phyloP scores from a whole-genome alignment of 2,888 invertebrate genomes.

The Dynastes maya region DNA sequence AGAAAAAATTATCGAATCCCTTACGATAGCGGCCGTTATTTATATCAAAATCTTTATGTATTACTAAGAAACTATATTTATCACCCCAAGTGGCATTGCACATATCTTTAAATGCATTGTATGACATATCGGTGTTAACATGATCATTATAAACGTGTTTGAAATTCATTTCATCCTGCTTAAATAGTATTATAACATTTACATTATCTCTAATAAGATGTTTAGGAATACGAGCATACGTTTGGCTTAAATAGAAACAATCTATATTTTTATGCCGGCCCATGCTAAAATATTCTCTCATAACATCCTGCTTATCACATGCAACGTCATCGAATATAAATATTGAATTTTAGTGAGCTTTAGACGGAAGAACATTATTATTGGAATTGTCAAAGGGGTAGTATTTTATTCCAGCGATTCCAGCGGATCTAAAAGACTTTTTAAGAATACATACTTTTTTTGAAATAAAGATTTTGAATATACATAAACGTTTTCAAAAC shows the following conservation, averaged over 20 bases:
- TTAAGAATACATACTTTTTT: constrained; percentile 61
- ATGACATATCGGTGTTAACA: constrained; percentile 52
- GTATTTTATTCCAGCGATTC: constrained; percentile 59
- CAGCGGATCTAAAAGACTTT: constrained; percentile 55
- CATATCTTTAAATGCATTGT: constrained; percentile 58
- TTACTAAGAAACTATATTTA: constrained; percentile 57
- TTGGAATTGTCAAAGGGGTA: constrained; percentile 55
- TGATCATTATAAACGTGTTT: too few species aligned
- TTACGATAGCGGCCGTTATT: background rate
- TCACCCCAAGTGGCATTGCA: constrained; percentile 62
- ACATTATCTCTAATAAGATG: constrained; percentile 65
- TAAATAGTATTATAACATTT: constrained; percentile 63
- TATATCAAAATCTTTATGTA: constrained; percentile 7
- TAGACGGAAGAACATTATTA: constrained; percentile 55
- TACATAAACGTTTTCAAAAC: constrained; percentile 66
- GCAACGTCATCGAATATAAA: constrained; percentile 67
- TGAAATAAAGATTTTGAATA: constrained; percentile 63
- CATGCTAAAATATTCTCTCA: constrained; percentile 61
- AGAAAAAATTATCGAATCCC: background rate
- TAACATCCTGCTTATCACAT: constrained; percentile 61
- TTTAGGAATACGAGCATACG: constrained; percentile 60
- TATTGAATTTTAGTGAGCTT: constrained; percentile 61
- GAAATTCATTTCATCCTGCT: too few species aligned
- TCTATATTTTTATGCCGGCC: constrained; percentile 64
- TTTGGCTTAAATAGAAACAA: constrained; percentile 60